These are phyloP conservation scores for Drosophila imparisetae DNA, from an alignment of 2,888 invertebrate genomes.

Conservation along the genomic window DNA sequence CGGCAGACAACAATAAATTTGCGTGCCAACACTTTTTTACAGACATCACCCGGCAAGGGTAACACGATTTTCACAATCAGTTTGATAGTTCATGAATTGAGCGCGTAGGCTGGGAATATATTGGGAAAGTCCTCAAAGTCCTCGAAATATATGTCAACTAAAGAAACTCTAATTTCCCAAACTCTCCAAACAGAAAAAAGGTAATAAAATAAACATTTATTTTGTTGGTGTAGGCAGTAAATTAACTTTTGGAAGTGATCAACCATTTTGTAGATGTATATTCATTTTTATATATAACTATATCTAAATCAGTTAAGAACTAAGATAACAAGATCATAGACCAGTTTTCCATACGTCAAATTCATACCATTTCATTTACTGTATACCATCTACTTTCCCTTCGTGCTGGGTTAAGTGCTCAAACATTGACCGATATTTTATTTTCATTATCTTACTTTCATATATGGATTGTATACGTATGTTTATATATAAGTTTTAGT, in stretches of 20 bases:
- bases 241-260: background rate
- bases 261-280: background rate
- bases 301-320: too few species aligned
- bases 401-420: background rate
- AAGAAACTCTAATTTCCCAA: background rate
- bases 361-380: too few species aligned
- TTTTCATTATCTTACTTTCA: background rate
- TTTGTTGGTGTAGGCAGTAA: background rate
- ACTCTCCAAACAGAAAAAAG: background rate
- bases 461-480: background rate
- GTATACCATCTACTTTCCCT: background rate
- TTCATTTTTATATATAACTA: background rate
- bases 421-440: background rate
- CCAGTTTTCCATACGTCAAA: rapidly evolving
- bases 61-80: conserved; percentile 10
- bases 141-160: background rate
- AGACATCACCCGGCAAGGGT: conserved; percentile 19
- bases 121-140: background rate
- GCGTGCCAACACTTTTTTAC: conserved; percentile 78
- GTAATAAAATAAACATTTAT: background rate
- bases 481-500: too few species aligned
- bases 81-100: conserved; percentile 1
- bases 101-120: background rate
- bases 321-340: background rate
- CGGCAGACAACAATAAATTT: conserved; percentile 77